Evolutionary conservation across 2,113 vertebrate species (phyloP).

Genomic region (Meles meles): DNA sequence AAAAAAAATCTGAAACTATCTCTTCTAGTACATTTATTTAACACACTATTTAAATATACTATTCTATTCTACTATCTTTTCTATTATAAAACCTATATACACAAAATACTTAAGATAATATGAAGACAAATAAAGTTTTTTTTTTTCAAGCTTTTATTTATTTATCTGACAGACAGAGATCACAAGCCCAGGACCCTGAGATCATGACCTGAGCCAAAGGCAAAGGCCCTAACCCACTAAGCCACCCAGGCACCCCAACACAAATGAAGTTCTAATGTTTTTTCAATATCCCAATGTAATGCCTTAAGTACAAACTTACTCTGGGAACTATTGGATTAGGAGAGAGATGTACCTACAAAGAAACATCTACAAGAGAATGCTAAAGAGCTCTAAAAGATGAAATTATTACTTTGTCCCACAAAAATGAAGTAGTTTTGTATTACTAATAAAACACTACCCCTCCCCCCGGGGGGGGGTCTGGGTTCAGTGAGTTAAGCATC

Average conservation of each 20-base stretch:
- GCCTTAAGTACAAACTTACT: neutral
- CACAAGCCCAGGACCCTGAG: too few relatives aligned
- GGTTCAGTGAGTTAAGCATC: too few relatives aligned
- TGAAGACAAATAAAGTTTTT: neutral
- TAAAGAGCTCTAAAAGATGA: slow-evolving; percentile 3
- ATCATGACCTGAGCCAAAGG: too few relatives aligned
- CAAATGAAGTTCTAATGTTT: neutral
- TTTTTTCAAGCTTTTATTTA: too few relatives aligned
- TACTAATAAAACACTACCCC: neutral
- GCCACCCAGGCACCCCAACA: too few relatives aligned
- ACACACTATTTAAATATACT: neutral
- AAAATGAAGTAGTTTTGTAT: neutral
- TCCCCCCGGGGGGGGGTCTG: accelerated
- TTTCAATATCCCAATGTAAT: neutral
- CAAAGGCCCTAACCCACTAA: too few relatives aligned
- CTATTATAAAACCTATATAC: neutral
- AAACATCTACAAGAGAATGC: slow-evolving; percentile 5
- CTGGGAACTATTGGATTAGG: neutral
- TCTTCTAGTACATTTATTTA: neutral
- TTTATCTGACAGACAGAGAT: too few relatives aligned
- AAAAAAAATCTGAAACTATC: neutral
- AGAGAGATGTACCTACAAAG: neutral
- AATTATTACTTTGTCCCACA: neutral
- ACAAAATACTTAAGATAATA: neutral
- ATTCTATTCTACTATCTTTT: neutral